Conservation (phyloP, 2,113 vertebrate genomes). For the Otus sunia region DNA sequence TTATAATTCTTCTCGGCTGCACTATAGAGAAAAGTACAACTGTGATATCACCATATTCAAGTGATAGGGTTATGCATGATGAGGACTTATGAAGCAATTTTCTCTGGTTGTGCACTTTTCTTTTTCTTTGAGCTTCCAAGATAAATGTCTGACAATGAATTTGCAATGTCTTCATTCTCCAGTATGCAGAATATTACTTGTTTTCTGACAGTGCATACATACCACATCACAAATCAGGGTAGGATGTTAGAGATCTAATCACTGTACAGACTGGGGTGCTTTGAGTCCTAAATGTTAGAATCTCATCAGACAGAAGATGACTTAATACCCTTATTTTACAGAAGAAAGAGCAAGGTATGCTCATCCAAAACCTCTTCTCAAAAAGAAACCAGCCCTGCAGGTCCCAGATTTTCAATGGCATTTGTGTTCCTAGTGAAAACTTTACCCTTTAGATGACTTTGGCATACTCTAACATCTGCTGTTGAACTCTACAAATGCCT, state of each 20-base stretch:
- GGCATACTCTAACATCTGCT: not conserved
- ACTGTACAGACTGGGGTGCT: not conserved
- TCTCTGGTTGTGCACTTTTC: too few relatives aligned
- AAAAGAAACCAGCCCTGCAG: not conserved
- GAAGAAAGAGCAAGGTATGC: not conserved
- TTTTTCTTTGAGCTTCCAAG: not conserved
- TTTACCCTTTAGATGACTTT: not conserved
- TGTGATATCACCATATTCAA: not conserved
- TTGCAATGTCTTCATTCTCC: not conserved
- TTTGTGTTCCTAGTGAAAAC: not conserved
- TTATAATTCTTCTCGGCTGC: not conserved
- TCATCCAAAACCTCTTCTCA: not conserved
- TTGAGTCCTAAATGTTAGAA: not conserved
- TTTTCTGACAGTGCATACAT: not conserved
- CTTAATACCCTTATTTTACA: not conserved
- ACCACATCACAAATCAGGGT: not conserved
- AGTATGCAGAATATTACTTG: not conserved
- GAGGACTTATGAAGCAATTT: not conserved
- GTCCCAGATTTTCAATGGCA: not conserved
- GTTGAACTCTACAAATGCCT: not conserved
- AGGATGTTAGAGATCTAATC: not conserved
- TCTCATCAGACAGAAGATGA: not conserved
- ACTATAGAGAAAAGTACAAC: not conserved
- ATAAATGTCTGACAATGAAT: not conserved
- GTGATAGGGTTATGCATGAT: not conserved